Evolutionary conservation across 2,113 vertebrate genomes (phyloP), one percentile per base, ranked within the genome.

Genomic region (Ornithorhynchus anatinus): DNA sequence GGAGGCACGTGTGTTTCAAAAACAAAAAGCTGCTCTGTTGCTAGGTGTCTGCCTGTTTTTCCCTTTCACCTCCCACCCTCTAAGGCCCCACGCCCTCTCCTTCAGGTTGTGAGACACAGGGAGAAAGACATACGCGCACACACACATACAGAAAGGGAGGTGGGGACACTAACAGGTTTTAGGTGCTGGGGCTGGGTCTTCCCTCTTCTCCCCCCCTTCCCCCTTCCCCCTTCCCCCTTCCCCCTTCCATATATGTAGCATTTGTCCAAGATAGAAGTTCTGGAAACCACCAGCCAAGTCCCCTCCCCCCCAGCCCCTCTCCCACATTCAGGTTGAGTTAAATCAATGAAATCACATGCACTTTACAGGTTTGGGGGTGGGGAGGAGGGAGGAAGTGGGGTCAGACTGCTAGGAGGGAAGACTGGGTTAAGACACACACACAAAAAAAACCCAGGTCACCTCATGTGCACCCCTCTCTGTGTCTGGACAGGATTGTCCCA

Each of bases 231-330:
- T 5, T 16, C 25, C 8, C 12, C 54, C 42, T 44, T 76, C 65
- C 64, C 67, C 86, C 79, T 82, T 85, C 83, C 89, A 82, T 91
- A 93, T 93, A 97, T 97, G 96, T 97, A 98, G 96, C 96, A 97
- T 95, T 93, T 93, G 94, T 94, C 92, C 93, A 94, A 89, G 85
- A 85, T 85, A 69, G 88, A 29, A 59, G 84, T 74, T 85, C 78
- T 56, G 47, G 65, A 40, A 25, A 8, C 16, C 66, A 71, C 68
- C 56, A 42, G 25, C 45, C 48, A 31, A 22, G 12, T 60, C 74
- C 57, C 67, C 71, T 43, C 13, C 77, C 31, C 53, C 7, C n/a
- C 7, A 12, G 13, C 36, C 20, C 51, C 12, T 3, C 31, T 52
- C 16, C 38, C 42, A 40, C 16, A 57, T 72, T 75, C 82, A 66